These are phyloP conservation scores for Shinisaurus crocodilurus DNA, from an alignment of 2,113 vertebrate species.

Conservation along the genomic window DNA sequence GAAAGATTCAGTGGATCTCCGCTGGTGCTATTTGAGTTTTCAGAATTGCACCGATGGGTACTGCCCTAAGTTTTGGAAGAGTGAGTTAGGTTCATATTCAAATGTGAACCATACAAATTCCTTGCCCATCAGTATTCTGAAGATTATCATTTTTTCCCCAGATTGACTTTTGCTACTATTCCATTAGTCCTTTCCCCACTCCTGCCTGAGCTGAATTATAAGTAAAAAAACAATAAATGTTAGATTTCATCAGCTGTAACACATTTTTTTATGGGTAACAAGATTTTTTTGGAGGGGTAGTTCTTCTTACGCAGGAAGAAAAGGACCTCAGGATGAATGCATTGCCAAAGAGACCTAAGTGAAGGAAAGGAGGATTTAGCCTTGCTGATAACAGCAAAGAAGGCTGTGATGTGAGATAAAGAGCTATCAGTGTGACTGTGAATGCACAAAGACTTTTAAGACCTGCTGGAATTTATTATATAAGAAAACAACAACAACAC, in stretches of 20 bases:
- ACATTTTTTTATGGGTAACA: neutral
- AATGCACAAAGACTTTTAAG: slow-evolving; percentile 24
- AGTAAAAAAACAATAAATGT: neutral
- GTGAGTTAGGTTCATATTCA: no score
- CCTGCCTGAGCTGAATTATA: neutral
- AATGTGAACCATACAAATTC: no score
- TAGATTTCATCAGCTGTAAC: neutral
- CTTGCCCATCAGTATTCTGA: no score
- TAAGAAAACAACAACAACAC: neutral
- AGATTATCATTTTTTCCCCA: neutral
- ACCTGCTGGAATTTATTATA: slow-evolving; percentile 11
- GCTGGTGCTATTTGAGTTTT: no score
- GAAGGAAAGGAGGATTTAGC: slow-evolving; percentile 8
- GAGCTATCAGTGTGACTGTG: neutral
- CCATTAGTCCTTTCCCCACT: neutral
- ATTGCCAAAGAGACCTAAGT: neutral
- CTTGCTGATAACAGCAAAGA: slow-evolving; percentile 11
- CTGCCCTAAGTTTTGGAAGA: no score
- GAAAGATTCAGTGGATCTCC: no score
- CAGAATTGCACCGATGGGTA: no score
- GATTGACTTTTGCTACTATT: neutral
- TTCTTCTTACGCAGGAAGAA: neutral
- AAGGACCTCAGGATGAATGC: neutral
- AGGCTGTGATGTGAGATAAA: slow-evolving; percentile 12
- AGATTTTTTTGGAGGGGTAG: neutral